Evolutionary conservation across 2,113 vertebrate genomes (phyloP).

Genomic region (Telmatochromis sp.): DNA sequence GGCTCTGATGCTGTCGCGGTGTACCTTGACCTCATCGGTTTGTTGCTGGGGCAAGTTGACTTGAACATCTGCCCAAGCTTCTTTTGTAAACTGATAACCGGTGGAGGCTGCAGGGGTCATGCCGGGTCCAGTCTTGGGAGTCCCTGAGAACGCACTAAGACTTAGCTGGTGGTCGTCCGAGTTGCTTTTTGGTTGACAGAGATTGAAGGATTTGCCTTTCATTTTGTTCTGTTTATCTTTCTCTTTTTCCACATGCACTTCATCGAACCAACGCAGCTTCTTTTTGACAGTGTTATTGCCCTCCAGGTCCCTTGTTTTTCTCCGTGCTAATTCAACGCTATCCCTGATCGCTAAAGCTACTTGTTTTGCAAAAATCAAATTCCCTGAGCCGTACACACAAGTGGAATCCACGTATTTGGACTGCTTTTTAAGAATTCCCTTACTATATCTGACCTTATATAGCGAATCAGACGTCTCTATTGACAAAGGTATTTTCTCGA

Average conservation of each 20-base stretch:
- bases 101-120: constrained; percentile 40
- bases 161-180: constrained; percentile 51
- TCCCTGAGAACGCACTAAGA: constrained; percentile 29
- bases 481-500: neutral
- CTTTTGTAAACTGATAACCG: constrained; percentile 68
- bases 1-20: constrained; percentile 29
- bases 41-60: constrained; percentile 34
- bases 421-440: constrained; percentile 86
- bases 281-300: constrained; percentile 60
- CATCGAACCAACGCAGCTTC: constrained; percentile 86
- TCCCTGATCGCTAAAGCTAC: constrained; percentile 75
- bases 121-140: constrained; percentile 31
- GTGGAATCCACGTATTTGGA: constrained; percentile 63
- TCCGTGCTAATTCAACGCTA: constrained; percentile 80
- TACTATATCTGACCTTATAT: constrained; percentile 61
- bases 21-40: constrained; percentile 54
- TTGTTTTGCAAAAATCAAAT: constrained; percentile 61
- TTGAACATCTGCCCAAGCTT: constrained; percentile 76
- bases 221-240: neutral
- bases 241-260: constrained; percentile 50
- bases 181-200: neutral
- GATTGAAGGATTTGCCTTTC: neutral
- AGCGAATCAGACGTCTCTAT: constrained; percentile 5
- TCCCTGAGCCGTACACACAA: constrained; percentile 34
- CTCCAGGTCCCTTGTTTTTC: constrained; percentile 64